Evolutionary conservation across 1,140 invertebrate genomes (phyloP).

Genomic region (Drosophila azteca): DNA sequence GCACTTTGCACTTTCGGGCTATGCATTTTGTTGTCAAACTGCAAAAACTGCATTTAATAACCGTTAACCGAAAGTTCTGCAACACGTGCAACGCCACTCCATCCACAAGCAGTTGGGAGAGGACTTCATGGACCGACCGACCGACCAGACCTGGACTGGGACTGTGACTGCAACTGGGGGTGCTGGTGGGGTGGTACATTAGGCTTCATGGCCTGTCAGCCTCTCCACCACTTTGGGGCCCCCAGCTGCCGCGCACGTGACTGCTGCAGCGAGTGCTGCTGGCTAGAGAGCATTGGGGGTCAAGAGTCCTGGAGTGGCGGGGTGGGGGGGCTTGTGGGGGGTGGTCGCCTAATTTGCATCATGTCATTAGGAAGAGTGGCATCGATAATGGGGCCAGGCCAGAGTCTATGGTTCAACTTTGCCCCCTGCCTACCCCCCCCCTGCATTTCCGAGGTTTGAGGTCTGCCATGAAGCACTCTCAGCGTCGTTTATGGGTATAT

Average conservation of each 20-base stretch:
- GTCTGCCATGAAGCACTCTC: constrained; percentile 13
- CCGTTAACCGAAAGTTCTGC: constrained; percentile 77
- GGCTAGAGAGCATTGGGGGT: constrained; percentile 4
- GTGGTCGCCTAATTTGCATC: constrained; percentile 71
- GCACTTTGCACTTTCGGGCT: constrained; percentile 76
- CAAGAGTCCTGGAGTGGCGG: constrained; percentile 3
- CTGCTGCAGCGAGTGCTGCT: constrained; percentile 2
- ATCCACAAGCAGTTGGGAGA: constrained; percentile 2
- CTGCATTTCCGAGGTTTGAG: constrained; percentile 7
- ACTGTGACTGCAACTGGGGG: constrained; percentile 3
- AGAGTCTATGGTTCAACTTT: constrained; percentile 20
- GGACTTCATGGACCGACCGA: background rate
- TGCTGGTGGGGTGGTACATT: constrained; percentile 21
- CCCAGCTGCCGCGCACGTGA: constrained; percentile 73
- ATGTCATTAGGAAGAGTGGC: constrained; percentile 69
- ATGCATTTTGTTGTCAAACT: constrained; percentile 71
- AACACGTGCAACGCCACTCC: constrained; percentile 60
- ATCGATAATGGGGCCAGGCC: constrained; percentile 64
- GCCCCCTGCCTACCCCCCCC: background rate
- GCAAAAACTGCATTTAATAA: constrained; percentile 79
- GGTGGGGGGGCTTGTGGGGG: background rate
- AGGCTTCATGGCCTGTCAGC: constrained; percentile 62
- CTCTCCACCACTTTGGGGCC: constrained; percentile 29
- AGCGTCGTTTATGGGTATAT: constrained; percentile 3
- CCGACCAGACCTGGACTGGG: constrained; percentile 1